These are phyloP conservation scores for Nowickia ferox DNA, from an alignment of 2,888 invertebrate species.

Conservation along the genomic window DNA sequence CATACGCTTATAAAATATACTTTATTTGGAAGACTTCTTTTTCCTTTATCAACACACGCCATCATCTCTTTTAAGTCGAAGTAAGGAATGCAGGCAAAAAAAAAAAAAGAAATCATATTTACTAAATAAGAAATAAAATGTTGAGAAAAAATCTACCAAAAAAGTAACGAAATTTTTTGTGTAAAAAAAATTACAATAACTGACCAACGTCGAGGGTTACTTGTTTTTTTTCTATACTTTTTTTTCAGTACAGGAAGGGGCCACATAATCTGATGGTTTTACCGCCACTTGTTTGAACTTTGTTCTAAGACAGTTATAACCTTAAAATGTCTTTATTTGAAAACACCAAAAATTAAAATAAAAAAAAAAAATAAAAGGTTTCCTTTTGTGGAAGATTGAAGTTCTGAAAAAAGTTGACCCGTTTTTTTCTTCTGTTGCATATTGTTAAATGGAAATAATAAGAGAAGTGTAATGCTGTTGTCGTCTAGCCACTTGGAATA, in stretches of 20 bases:
- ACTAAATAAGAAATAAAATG: constrained; percentile 59
- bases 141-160: constrained; percentile 39
- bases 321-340: constrained; percentile 79
- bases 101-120: constrained; percentile 40
- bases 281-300: constrained; percentile 78
- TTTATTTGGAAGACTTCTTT: constrained; percentile 41
- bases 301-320: constrained; percentile 76
- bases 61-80: constrained; percentile 52
- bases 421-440: constrained; percentile 28
- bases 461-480: constrained; percentile 49
- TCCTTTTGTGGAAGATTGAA: constrained; percentile 72
- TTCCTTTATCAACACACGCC: constrained; percentile 73
- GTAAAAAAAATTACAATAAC: constrained; percentile 46
- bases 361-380: constrained; percentile 71
- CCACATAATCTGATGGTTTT: constrained; percentile 81
- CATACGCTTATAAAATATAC: constrained; percentile 35
- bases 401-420: constrained; percentile 17
- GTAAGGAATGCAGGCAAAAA: constrained; percentile 25
- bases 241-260: constrained; percentile 48
- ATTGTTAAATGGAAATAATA: constrained; percentile 30
- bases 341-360: constrained; percentile 63
- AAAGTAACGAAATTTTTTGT: constrained; percentile 37
- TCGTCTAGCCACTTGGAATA: constrained; percentile 63
- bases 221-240: constrained; percentile 18
- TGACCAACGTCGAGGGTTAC: constrained; percentile 59